Evolutionary conservation across 2,113 vertebrate species (phyloP), one percentile per base, ranked within the genome.

Genomic region (Mesitornis unicolor): DNA sequence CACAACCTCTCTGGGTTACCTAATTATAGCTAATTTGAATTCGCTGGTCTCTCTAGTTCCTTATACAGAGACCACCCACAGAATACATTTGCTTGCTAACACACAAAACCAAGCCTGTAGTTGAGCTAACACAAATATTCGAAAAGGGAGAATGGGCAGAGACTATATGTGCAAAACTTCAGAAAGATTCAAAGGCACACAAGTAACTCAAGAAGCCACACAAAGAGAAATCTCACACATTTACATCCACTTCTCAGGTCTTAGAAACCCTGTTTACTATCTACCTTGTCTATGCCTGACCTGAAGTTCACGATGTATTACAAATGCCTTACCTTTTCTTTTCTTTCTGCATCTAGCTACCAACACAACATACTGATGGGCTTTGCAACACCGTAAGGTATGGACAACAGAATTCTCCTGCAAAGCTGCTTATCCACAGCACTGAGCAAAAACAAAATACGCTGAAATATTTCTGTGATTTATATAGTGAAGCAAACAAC

Each of bases 251-350:
- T 60, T 69, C 28, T 57, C 12, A 22, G 25, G 43, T 68, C 35
- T 56, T 14, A 80, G 11, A 83, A 91, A 56, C 11, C 4, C 8
- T 7, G 5, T 5, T 71, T 50, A 45, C 6, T 28, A 21, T 47
- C 45, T 59, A 20, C 21, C 45, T 53, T 31, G n/a, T 36, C 54
- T 53, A 16, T 0, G 0, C 17, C 40, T 84, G 51, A 79, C 18
- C 24, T n/a, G 18, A 67, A 86, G 16, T 6, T 16, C 33, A 38
- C 0, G 1, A 42, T 25, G 7, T 18, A 50, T 26, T 35, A 31
- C 10, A 36, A 48, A 57, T 12, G 13, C 35, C 24, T 16, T 26
- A 24, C 19, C 16, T 26, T 42, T 35, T 17, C 5, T 64, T n/a
- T 60, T 25, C 29, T 40, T 70, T 79, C 43, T 54, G 35, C 25